Percentiles rank a stretch among this genome's conserved stretches.
Conservation (phyloP, 1,140 invertebrate genomes). For the Leptonema lineaticorne region DNA sequence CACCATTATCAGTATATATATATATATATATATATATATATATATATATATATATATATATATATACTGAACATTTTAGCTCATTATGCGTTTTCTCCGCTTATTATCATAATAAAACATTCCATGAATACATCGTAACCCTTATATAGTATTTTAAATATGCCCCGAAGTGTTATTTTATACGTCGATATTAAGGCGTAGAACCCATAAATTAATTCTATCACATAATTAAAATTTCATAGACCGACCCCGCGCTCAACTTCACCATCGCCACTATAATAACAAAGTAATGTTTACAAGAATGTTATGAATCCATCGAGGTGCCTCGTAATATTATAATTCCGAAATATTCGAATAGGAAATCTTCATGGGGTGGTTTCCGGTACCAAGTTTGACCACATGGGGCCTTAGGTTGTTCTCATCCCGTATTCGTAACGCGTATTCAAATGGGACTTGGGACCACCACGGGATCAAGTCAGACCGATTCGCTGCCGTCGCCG, state of each 20-base stretch:
- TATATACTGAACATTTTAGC: too few relatives aligned
- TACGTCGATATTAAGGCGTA: too few relatives aligned
- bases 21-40: too few relatives aligned
- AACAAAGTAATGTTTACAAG: neutral
- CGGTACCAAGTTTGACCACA: slow-evolving; percentile 7
- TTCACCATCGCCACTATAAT: neutral
- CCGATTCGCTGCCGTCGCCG: neutral
- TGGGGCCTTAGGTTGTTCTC: slow-evolving; percentile 1
- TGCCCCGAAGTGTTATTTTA: too few relatives aligned
- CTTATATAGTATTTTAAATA: too few relatives aligned
- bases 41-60: too few relatives aligned
- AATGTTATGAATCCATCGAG: slow-evolving; percentile 1
- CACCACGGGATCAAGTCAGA: too few relatives aligned
- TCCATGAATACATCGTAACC: too few relatives aligned
- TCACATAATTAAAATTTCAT: slow-evolving; percentile 9
- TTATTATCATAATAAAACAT: too few relatives aligned
- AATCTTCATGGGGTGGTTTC: neutral
- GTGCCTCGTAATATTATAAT: slow-evolving; percentile 19
- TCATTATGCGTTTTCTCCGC: too few relatives aligned
- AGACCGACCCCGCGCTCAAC: neutral
- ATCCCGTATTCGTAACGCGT: slow-evolving; percentile 32
- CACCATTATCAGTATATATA: too few relatives aligned
- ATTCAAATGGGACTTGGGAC: slow-evolving; percentile 21
- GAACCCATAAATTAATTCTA: slow-evolving; percentile 6
- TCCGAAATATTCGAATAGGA: slow-evolving; percentile 11